Conservation (phyloP, 1,140 invertebrate species). For the Drosophila suzukii region DNA sequence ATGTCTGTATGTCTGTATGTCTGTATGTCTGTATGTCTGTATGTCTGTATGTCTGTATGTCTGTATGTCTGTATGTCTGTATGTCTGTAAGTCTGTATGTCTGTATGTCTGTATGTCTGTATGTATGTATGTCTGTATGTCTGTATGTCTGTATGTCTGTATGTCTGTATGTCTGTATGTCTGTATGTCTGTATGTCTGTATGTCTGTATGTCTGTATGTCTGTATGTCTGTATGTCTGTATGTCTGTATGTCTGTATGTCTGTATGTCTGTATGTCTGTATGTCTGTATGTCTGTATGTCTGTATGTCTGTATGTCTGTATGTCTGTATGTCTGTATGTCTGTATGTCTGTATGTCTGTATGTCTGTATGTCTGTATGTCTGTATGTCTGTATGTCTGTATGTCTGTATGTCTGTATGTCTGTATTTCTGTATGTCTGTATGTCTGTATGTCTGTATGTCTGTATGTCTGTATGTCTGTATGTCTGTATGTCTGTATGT, state of each 20-base stretch:
- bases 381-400: not conserved
- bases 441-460: not conserved
- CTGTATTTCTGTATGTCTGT: not conserved
- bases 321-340: not conserved
- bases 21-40: not conserved
- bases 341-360: not conserved
- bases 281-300: not conserved
- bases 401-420: not conserved
- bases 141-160: not conserved
- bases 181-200: not conserved
- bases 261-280: not conserved
- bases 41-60: not conserved
- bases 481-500: not conserved
- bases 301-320: not conserved
- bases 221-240: not conserved
- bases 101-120: not conserved
- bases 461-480: not conserved
- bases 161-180: not conserved
- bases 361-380: not conserved
- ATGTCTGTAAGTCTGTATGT: not conserved
- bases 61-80: not conserved
- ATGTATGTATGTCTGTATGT: not conserved
- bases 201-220: not conserved
- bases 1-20: not conserved
- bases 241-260: not conserved